Conservation (phyloP, 37 sponge, comb jelly and placozoan species). For the Chondrosia reniformis region DNA sequence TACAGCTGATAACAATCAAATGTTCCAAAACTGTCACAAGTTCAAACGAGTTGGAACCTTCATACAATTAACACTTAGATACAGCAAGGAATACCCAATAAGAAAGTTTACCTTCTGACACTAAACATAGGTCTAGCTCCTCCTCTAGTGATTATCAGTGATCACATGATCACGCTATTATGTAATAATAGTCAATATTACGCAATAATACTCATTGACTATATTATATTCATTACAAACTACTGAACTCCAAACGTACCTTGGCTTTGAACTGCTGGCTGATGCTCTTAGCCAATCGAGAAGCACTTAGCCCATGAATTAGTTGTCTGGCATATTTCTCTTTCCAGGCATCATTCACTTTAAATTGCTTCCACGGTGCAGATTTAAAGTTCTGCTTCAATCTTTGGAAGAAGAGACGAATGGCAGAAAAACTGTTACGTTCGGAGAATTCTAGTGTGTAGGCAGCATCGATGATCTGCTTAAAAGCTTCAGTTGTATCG, state of each 20-base stretch:
- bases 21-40: too few relatives aligned
- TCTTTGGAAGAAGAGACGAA: slow-evolving; percentile 70
- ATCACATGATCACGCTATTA: too few relatives aligned
- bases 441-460: slow-evolving; percentile 83
- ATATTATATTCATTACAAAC: too few relatives aligned
- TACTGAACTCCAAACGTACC: background rate
- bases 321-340: slow-evolving; percentile 67
- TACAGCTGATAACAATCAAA: too few relatives aligned
- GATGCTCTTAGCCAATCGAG: slow-evolving; percentile 76
- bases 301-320: slow-evolving; percentile 62
- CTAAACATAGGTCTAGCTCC: too few relatives aligned
- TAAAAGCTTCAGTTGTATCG: slow-evolving; percentile 44
- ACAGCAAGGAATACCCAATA: too few relatives aligned
- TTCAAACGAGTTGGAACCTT: too few relatives aligned
- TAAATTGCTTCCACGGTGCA: slow-evolving; percentile 42
- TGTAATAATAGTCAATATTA: too few relatives aligned
- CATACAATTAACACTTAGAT: too few relatives aligned
- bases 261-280: slow-evolving; percentile 75
- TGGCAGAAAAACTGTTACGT: slow-evolving; percentile 76
- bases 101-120: too few relatives aligned
- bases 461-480: slow-evolving; percentile 82
- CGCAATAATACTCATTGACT: too few relatives aligned
- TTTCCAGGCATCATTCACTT: slow-evolving; percentile 69
- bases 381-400: slow-evolving; percentile 66
- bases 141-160: too few relatives aligned